phyloP scores from a whole-genome alignment of 2,113 vertebrate species.

The Eurypyga helias region DNA sequence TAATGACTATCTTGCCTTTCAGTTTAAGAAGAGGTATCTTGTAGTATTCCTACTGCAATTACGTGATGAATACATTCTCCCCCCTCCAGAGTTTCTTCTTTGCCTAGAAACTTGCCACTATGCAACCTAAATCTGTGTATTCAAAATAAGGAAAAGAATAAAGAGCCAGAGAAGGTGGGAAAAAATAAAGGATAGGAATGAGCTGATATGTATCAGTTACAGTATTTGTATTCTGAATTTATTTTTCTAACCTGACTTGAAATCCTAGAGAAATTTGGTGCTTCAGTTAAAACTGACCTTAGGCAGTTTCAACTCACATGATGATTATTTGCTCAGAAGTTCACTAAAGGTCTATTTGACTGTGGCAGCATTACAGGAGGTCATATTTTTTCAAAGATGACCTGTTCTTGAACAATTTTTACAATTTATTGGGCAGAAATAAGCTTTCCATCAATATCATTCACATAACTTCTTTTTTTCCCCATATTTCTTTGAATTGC shows the following conservation, averaged over 20 bases:
- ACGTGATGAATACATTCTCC: conserved; percentile 20
- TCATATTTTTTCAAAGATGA: not conserved
- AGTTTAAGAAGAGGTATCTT: not conserved
- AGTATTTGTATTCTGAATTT: not conserved
- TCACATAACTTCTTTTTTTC: not conserved
- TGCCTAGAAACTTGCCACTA: not conserved
- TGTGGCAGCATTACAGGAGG: not conserved
- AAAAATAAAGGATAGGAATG: not conserved
- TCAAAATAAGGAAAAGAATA: not conserved
- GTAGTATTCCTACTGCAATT: conserved; percentile 18
- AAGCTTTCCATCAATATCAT: not conserved
- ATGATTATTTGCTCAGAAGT: conserved; percentile 44
- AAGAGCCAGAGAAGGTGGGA: not conserved
- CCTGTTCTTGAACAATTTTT: not conserved
- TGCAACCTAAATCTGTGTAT: conserved; percentile 1
- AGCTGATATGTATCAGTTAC: not conserved
- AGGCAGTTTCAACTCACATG: conserved; percentile 1
- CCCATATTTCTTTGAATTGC: not conserved
- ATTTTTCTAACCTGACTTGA: not conserved
- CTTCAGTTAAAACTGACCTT: conserved; percentile 31
- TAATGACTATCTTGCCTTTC: not conserved
- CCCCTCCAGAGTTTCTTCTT: not conserved
- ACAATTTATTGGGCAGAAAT: not conserved
- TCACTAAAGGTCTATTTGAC: conserved; percentile 5
- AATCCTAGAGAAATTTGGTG: not conserved